Base-by-base conservation (phyloP, 1,140 invertebrate species). In the Sitodiplosis mosellana region DNA sequence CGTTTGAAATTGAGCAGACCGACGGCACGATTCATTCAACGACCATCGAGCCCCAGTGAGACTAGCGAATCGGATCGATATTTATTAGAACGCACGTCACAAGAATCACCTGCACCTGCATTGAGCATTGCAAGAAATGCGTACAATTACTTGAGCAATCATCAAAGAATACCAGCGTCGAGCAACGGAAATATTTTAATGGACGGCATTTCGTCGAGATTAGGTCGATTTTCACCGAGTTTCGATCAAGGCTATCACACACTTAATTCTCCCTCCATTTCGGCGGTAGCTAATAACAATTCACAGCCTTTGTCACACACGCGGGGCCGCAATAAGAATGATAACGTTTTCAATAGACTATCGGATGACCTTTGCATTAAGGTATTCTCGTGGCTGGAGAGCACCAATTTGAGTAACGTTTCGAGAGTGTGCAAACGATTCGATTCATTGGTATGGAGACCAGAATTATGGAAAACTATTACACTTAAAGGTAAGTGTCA, bases 361-460 rank as follows among this genome's bases (percentile, higher is more conserved):
- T 62, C 72, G 1, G 75, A 77, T 47, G 69, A 74, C 19, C 41
- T 72, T 0, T 56, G 77, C 1, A 52, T 76, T 5, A 71, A 67
- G 51, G 78, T 89, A 44, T 83, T 88, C 50, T 73, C 74, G 33
- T 80, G 77, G 70, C 66, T 88, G n/a, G 70, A 78, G 52, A 84
- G 81, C 41, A 77, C 78, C 48, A 82, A 89, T 49, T 62, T 90
- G 33, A 86, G 84, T 55, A 72, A 75, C 17, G 75, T 84, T 60
- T 80, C 87, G 0, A 72, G 83, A 11, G 87, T 91, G 0, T 91
- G 85, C 56, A 67, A 78, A 12, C 67, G 83, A 20, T 89, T 89
- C 69, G 83, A 87, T 60, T 70, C 78, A 40, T 72, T 91, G 18
- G 83, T 80, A 14, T 89, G 86, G 86, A 77, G 81, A 12, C 82